These are phyloP conservation scores for Trichomalopsis sarcophagae DNA, from an alignment of 1,140 invertebrate species.

Conservation along the genomic window DNA sequence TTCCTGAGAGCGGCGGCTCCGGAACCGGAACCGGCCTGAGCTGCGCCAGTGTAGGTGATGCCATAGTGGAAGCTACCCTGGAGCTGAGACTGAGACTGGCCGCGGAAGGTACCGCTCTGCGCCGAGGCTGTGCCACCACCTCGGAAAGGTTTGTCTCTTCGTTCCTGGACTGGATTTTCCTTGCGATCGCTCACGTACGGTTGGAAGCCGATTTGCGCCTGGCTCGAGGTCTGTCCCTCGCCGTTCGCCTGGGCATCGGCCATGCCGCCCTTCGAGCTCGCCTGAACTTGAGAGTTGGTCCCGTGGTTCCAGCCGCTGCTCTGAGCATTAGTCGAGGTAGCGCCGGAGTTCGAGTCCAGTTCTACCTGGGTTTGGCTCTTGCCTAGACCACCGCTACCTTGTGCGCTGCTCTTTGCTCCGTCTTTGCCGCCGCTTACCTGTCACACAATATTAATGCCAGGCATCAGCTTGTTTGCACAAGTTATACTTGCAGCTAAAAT, in stretches of 20 bases:
- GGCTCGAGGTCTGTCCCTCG: conserved; percentile 87
- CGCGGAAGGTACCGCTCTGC: conserved; percentile 82
- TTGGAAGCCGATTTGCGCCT: conserved; percentile 89
- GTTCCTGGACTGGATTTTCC: conserved; percentile 71
- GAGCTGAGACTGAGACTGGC: conserved; percentile 87
- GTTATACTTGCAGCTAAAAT: not conserved
- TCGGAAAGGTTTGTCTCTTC: conserved; percentile 76
- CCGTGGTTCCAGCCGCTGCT: conserved; percentile 84
- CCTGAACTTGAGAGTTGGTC: conserved; percentile 85
- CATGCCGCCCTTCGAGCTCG: conserved; percentile 85
- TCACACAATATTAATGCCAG: not conserved
- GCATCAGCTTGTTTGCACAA: not conserved
- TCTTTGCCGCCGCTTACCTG: conserved; percentile 82
- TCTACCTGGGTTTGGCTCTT: conserved; percentile 87
- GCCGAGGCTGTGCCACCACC: conserved; percentile 86
- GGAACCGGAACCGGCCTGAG: conserved; percentile 85
- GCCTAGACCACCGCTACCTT: conserved; percentile 83
- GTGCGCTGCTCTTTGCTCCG: conserved; percentile 83
- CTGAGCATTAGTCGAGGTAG: conserved; percentile 83
- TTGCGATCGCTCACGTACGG: conserved; percentile 80
- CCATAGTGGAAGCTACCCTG: conserved; percentile 86
- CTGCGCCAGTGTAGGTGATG: conserved; percentile 86
- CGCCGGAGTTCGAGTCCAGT: conserved; percentile 82
- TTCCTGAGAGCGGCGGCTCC: conserved; percentile 67
- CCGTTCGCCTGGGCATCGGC: conserved; percentile 89